Conservation (phyloP, 2,888 invertebrate species). For the Lochmaea crataegi region DNA sequence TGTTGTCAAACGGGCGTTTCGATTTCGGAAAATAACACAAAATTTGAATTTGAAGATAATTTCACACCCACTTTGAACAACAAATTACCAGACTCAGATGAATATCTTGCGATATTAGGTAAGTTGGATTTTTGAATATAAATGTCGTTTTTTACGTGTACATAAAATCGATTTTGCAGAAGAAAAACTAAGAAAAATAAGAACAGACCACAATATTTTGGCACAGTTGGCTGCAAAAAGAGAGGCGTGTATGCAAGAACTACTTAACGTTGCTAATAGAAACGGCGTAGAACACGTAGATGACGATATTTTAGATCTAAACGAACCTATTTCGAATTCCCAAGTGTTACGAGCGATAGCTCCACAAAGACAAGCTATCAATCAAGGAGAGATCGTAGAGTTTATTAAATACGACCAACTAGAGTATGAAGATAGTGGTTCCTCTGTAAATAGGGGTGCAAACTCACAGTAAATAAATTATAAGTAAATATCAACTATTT, state of each 20-base stretch:
- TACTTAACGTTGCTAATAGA: conserved; percentile 57
- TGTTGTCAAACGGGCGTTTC: conserved; percentile 50
- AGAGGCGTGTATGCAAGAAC: conserved; percentile 67
- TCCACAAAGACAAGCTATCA: conserved; percentile 67
- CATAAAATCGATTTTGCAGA: conserved; percentile 57
- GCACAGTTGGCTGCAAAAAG: conserved; percentile 67
- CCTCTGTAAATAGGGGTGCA: conserved; percentile 34
- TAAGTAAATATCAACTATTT: conserved; percentile 17
- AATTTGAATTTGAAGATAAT: conserved; percentile 60
- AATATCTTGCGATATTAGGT: conserved; percentile 59
- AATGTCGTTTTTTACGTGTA: background rate
- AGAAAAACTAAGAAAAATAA: conserved; percentile 66
- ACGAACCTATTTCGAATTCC: conserved; percentile 63
- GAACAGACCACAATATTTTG: conserved; percentile 66
- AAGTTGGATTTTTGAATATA: conserved; percentile 33
- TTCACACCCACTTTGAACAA: conserved; percentile 51
- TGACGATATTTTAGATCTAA: conserved; percentile 60
- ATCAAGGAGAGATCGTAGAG: conserved; percentile 67
- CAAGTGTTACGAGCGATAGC: conserved; percentile 65
- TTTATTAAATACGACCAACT: conserved; percentile 69
- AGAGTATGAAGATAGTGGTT: conserved; percentile 43
- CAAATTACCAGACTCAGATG: conserved; percentile 58
- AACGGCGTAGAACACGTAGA: conserved; percentile 30
- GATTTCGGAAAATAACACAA: conserved; percentile 44
- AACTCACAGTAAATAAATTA: background rate